Evolutionary conservation across 2,797 vertebrate species (phyloP), one percentile per base, ranked within the genome.

Genomic region (Aldrovandia affinis): DNA sequence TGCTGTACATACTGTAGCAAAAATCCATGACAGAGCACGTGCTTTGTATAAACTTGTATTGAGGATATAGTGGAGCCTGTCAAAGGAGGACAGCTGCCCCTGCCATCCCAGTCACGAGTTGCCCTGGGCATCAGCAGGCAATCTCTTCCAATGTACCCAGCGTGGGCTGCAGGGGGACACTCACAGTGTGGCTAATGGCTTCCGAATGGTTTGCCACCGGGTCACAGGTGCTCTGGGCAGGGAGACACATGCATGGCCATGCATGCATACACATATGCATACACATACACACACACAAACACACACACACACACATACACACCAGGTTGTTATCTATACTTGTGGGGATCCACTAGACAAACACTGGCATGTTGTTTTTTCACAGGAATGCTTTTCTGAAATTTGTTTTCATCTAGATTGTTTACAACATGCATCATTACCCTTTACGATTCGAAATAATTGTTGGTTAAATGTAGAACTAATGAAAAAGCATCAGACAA

Each of bases 111-210:
- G 15, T 10, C 84, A 88, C 95, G 98, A 97, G 18, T 36, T 52
- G 59, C 30, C 30, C 28, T 68, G 36, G 59, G 28, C 61, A 80
- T 78, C 52, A 99, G 96, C 98, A 99, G 93, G 97, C 97, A 30
- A 99, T 99, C 94, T 99, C 98, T 94, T 99, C 98, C 94, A 99
- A 90, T 42, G 98, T 97, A 83, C 97, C 97, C 91, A 99, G 94
- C 6, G 97, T 96, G 0, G 97, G 97, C 96, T 99, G 97, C 90
- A 99, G 93, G 44, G 98, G 97, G 90, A 99, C 96, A 0, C 94
- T 97, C 96, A 98, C 97, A 86, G 97, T 98, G 97, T 99, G 98
- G 96, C 98, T 98, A 94, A 98, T 97, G 92, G 96, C 96, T 94
- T 99, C 98, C 0, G 98, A 97, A 91, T 99, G 98, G 91, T 99